Base-by-base conservation (phyloP, 2,113 vertebrate genomes). In the Atherinomorus stipes region DNA sequence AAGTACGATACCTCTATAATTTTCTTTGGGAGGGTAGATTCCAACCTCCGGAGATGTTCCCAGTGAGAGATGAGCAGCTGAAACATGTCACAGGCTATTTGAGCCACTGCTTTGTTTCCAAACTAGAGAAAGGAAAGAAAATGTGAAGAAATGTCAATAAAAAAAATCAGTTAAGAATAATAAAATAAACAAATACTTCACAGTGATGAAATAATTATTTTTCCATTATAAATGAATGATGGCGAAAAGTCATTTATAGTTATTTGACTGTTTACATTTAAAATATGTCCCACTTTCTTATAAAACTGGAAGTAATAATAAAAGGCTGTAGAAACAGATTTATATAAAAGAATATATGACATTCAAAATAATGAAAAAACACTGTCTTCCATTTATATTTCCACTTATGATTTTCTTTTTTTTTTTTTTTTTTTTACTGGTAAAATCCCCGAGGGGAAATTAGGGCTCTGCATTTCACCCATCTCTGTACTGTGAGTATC, bases 31-130 rank as follows among this genome's bases (percentile, higher is more conserved):
- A 99, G 90, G 53, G 94, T 91, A 26, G 87, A 83, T 53, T 98
- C 95, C 0, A 97, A 92, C 69, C 91, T 92, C 87, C 96, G 94
- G 75, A 99, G 96, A 76, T 96, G 95, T 86, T 96, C 94, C 97
- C 97, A 98, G 78, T 98, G 96, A 76, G 94, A 96, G 81, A 96
- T 95, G 74, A 99, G 93, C 66, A 99, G 92, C 76, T 98, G 97
- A 85, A 99, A 97, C 54, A 97, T 87, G 50, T 99, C 97, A 81
- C 97, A 98, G 50, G 97, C 96, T 44, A 96, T 95, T 65, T 97
- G 97, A 80, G 98, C 96, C 74, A 99, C 95, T 1, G 91, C 81
- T 88, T 99, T 99, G 91, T 97, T 99, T 66, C 95, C 91, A 93
- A 99, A 97, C 98, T 99, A 75, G 11, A 86, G 62, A 64, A 26